Conservation (phyloP, 2,888 invertebrate species). For the Apodemia mormo region DNA sequence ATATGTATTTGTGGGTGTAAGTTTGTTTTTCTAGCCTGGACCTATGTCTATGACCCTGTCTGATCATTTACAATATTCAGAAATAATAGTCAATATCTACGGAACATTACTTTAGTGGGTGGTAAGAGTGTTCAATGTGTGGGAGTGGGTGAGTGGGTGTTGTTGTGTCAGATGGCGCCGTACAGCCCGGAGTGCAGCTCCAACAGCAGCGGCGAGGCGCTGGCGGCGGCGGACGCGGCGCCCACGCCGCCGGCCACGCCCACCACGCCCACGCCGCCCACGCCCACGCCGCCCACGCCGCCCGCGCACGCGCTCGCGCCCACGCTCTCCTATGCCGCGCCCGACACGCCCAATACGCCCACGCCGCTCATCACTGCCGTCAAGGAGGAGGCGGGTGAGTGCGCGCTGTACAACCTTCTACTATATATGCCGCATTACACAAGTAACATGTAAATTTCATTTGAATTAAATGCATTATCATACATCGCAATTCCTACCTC, state of each 20-base stretch:
- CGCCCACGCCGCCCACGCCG: no score
- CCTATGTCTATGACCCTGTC: no score
- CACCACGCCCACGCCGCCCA: slow-evolving; percentile 35
- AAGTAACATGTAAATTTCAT: no score
- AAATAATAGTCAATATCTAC: no score
- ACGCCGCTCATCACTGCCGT: slow-evolving; percentile 40
- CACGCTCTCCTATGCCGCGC: slow-evolving; percentile 37
- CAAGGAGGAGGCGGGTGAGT: slow-evolving; percentile 54
- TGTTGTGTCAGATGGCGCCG: slow-evolving; percentile 69
- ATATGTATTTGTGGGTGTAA: no score
- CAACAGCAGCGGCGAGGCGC: slow-evolving; percentile 76
- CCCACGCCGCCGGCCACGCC: slow-evolving; percentile 61
- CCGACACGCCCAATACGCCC: slow-evolving; percentile 26
- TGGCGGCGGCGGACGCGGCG: slow-evolving; percentile 47
- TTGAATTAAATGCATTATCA: no score
- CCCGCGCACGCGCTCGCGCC: slow-evolving; percentile 43
- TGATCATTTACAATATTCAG: no score
- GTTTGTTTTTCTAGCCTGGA: no score
- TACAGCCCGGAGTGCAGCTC: slow-evolving; percentile 82
- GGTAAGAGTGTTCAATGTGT: not conserved
- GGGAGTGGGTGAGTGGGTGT: not conserved
- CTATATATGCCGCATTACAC: no score
- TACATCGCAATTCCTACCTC: no score
- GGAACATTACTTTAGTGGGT: no score
- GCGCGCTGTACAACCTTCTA: not conserved